A percentile compares a stretch with the other conserved stretches of the same genome.
Evolutionary conservation across 2,888 invertebrate species (phyloP).

Genomic region (Lithophane socia): DNA sequence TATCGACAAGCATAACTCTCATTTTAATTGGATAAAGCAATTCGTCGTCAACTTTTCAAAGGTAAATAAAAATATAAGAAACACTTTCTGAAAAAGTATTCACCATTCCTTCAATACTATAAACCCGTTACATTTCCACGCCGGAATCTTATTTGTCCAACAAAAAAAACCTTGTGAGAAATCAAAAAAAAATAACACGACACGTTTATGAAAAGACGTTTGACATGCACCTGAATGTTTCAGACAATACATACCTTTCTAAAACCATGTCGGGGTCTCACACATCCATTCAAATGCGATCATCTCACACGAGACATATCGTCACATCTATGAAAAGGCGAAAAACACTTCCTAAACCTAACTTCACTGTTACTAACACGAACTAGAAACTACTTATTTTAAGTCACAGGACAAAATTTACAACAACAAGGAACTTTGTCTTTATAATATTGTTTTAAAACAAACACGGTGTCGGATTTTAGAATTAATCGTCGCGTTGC

Average conservation of each 20-base stretch:
- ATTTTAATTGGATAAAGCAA: not conserved
- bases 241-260: constrained; percentile 63
- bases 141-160: not conserved
- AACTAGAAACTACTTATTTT: constrained; percentile 46
- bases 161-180: not conserved
- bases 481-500: constrained; percentile 16
- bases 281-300: constrained; percentile 65
- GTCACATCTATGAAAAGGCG: constrained; percentile 54
- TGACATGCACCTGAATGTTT: constrained; percentile 13
- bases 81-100: not conserved
- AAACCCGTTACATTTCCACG: not conserved
- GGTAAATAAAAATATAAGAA: not conserved
- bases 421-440: constrained; percentile 58
- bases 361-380: constrained; percentile 57
- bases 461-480: constrained; percentile 64
- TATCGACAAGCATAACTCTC: not conserved
- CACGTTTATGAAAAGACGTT: constrained; percentile 22
- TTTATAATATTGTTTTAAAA: constrained; percentile 66
- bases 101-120: not conserved
- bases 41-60: not conserved
- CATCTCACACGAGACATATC: constrained; percentile 58
- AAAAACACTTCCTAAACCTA: constrained; percentile 61
- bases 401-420: constrained; percentile 49
- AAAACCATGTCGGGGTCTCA: constrained; percentile 64
- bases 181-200: not conserved